Base-by-base conservation (phyloP, 2,888 invertebrate genomes). In the Amiota communis region DNA sequence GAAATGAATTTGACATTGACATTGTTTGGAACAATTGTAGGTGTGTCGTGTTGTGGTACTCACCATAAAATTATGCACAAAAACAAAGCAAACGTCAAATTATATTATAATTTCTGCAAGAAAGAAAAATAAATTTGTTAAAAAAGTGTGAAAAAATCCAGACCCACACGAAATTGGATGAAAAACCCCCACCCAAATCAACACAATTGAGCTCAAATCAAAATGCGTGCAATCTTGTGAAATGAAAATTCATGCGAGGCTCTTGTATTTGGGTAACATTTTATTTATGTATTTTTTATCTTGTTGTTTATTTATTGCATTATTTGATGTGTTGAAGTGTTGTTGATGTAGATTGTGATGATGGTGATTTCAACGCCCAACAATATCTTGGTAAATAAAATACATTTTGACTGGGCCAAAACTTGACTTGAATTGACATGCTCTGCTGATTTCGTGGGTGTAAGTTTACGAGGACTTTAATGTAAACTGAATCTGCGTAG, bases 391-490 rank as follows among this genome's bases (percentile, higher is more conserved):
- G 23, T 23, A 23, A 23, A 23, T 23, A 23, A 23, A 23, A 23
- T 23, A 23, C 23, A 23, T 23, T 59, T 59, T 59, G 20, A 9
- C 20, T 59, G 10, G 20, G 59, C 59, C 13, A 20, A 36, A 36
- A 36, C 36, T 36, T 59, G 59, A 11, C 20, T 51, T 56, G 61
- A 48, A 57, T 57, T 61, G 70, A 47, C 17, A 70, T 23, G 70
- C 70, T 61, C 49, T 61, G 61, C 20, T 61, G 70, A 47, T 51
- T 57, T 61, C 61, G 59, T 78, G 73, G 75, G 78, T 75, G 78
- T 73, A 73, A 71, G 65, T 72, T 76, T 76, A 69, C 63, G 78
- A 75, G 75, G 76, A 78, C 75, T 76, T 49, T 68, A 53, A 23
- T 23, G 23, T 23, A 23, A 57, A 61, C 59, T 61, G 48, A 48